Evolutionary conservation across 2,797 vertebrate species (phyloP), one percentile per base, ranked within the genome.

Genomic region (Syngnathus rostellatus): DNA sequence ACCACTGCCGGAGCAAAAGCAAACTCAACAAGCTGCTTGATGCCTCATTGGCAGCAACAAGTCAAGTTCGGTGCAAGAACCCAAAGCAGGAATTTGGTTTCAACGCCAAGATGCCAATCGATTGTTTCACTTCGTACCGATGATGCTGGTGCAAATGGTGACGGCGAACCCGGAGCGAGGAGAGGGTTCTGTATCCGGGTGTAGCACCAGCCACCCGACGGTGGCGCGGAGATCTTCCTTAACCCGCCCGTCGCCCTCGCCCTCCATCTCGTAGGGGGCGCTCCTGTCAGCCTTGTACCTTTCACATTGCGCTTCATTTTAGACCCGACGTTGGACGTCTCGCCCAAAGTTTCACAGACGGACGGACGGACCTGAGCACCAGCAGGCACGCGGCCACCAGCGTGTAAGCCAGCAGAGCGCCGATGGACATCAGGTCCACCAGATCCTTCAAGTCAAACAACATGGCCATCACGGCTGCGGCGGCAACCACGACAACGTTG

Each of bases 391-490:
- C 94, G 45, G 96, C 96, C 70, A 99, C 97, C 85, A 99, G 80
- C 3, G 95, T 97, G 67, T 99, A 99, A 39, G 97, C 97, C 85
- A 98, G 87, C 72, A 99, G 91, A 0, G 96, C 98, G 21, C 97
- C 96, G 0, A 99, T 98, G 61, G 96, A 98, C 96, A 98, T 98
- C 70, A 99, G 91, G 77, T 99, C 94, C 43, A 99, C 95, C 82
- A 99, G 87, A 74, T 95, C 94, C 85, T 96, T 97, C 86, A 99
- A 78, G 77, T 98, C 94, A 66, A 99, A 96, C 65, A 99, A 90
- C 84, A 99, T 95, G 1, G 96, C 95, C 96, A 98, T 98, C 75
- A 96, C 63, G 78, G 94, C 97, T 98, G 87, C 72, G 38, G 51
- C 11, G 54, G 51, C 0, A 12, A 41, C 4, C 0, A 23, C 37